Conservation (phyloP, 2,888 invertebrate species). For the Microchrysa polita region DNA sequence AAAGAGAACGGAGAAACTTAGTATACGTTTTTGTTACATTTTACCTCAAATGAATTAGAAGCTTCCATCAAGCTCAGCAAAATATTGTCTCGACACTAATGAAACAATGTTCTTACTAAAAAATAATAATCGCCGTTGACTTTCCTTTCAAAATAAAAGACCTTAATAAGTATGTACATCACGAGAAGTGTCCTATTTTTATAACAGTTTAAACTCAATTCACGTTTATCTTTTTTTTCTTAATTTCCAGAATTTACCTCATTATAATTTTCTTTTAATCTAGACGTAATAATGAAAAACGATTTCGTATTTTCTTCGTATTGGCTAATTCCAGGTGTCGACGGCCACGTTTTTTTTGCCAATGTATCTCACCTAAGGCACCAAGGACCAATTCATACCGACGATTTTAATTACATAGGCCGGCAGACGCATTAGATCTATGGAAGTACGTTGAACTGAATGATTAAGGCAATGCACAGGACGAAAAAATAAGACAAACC, state of each 20-base stretch:
- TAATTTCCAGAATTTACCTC: conserved; percentile 11
- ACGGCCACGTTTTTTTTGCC: neutral
- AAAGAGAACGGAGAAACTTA: too few species aligned
- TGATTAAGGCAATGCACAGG: neutral
- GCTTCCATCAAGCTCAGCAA: too few species aligned
- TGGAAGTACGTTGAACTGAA: neutral
- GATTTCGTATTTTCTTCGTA: neutral
- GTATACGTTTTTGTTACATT: too few species aligned
- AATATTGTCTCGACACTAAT: too few species aligned
- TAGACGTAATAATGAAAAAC: neutral
- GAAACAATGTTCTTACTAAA: too few species aligned
- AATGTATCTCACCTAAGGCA: neutral
- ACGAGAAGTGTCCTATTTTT: too few species aligned
- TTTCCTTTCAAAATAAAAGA: too few species aligned
- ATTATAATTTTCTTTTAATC: conserved; percentile 33
- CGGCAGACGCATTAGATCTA: too few species aligned
- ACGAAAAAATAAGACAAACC: neutral
- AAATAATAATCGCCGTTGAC: too few species aligned
- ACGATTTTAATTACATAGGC: conserved; percentile 17
- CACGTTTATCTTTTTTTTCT: conserved; percentile 3
- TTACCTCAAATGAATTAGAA: too few species aligned
- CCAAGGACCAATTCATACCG: conserved; percentile 6
- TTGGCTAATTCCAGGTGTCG: conserved; percentile 11
- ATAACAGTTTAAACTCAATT: too few species aligned
- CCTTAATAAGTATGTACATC: too few species aligned